Base-by-base conservation (phyloP, 2,797 vertebrate genomes). In the Leucoraja ocellata region DNA sequence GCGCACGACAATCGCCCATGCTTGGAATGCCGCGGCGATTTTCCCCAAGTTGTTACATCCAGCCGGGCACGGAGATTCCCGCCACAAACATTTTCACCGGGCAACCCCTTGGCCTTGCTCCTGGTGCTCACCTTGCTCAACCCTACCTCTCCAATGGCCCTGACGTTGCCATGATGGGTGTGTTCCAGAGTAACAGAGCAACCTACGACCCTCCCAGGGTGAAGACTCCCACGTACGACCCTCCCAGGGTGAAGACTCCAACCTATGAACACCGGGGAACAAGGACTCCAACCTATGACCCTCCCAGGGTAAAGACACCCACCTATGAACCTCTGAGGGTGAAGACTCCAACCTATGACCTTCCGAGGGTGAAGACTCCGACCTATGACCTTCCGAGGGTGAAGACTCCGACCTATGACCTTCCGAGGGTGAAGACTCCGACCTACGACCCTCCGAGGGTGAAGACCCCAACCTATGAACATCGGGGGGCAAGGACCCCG, bases 361-460 rank as follows among this genome's bases (percentile, higher is more conserved):
- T 23, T 13, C 23, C n/a, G 10, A 61, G 21, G 4, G 81, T 25
- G 14, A 83, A 58, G 46, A 83, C 71, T 0, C 46, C 80, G 0
- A 83, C 46, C 81, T 83, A 83, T 13, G 81, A 83, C 0, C 46
- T 0, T 54, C 46, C 0, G 46, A 54, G 46, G 4, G 46, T 54
- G 46, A 54, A 58, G 21, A 83, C 80, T 1, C 80, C 96, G 78
- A 93, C 94, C 18, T 95, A 74, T 80, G 94, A 94, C 18, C 94
- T 93, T 94, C 95, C 95, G 95, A 96, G 94, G 95, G 95, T 95
- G 95, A 96, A 96, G 93, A 97, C 97, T 94, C 94, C 78, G 93
- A 96, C 96, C 93, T 95, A 94, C 18, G 46, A 46, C 46, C 46
- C 2, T 46, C 46, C 1, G 63, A 39, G 1, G 39, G 61, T 9